These are phyloP conservation scores for Mayetiola destructor DNA, from an alignment of 2,888 invertebrate genomes.

Conservation along the genomic window DNA sequence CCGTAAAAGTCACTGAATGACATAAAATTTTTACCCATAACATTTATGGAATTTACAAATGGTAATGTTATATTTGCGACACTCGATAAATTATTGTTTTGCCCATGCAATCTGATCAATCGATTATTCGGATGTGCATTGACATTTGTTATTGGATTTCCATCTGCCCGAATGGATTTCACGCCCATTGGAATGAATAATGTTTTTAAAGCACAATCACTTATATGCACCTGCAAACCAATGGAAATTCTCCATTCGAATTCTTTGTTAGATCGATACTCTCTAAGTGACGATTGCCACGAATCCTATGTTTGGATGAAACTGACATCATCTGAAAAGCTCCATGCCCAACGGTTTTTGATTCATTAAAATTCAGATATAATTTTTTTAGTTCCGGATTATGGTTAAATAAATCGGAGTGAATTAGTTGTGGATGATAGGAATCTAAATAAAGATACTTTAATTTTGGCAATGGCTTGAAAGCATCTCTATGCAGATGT, in stretches of 20 bases:
- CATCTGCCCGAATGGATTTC: not conserved
- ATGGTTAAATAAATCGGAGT: conserved; percentile 3
- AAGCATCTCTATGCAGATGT: not conserved
- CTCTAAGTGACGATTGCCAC: not conserved
- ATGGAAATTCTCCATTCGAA: not conserved
- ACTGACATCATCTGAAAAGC: not conserved
- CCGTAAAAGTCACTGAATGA: not conserved
- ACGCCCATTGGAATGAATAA: conserved; percentile 1
- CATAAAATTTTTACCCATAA: not conserved
- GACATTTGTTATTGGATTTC: not conserved
- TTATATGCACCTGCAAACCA: not conserved
- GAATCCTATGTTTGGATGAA: not conserved
- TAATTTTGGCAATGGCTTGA: conserved; percentile 1
- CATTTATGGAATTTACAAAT: not conserved
- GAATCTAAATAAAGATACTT: not conserved
- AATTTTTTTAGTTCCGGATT: not conserved
- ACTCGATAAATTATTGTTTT: not conserved
- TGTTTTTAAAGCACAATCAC: not conserved
- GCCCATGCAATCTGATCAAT: not conserved
- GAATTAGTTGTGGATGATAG: not conserved
- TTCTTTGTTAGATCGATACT: not conserved
- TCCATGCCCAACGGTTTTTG: not conserved
- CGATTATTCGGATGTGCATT: conserved; percentile 4
- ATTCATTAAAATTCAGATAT: not conserved
- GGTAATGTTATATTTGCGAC: not conserved